A percentile compares a stretch with the other conserved stretches of the same genome.
Evolutionary conservation across 2,113 vertebrate genomes (phyloP).

Genomic region (Entelurus aequoreus): DNA sequence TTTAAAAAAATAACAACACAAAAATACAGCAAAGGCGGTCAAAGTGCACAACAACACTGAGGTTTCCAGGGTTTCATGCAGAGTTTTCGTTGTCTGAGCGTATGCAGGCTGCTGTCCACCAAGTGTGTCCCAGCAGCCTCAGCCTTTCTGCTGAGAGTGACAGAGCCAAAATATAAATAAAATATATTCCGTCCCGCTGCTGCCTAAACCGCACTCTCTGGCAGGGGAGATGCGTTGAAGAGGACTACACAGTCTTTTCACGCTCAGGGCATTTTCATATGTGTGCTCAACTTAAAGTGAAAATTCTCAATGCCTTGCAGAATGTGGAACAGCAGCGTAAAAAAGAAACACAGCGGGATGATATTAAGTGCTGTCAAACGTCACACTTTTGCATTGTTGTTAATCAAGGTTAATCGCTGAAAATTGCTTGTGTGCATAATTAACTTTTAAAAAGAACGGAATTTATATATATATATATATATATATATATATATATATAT

Average conservation of each 20-base stretch:
- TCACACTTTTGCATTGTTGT: too few relatives aligned
- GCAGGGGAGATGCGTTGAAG: conserved; percentile 57
- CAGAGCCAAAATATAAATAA: conserved; percentile 56
- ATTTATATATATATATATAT: too few relatives aligned
- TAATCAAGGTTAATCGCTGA: too few relatives aligned
- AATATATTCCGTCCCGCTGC: conserved; percentile 57
- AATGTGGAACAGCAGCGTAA: conserved; percentile 51
- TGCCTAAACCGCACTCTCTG: conserved; percentile 53
- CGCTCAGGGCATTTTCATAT: conserved; percentile 62
- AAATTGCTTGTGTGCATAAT: too few relatives aligned
- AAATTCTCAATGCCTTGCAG: conserved; percentile 41
- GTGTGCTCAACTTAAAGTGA: conserved; percentile 9
- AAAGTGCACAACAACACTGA: not conserved
- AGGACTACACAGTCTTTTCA: conserved; percentile 58
- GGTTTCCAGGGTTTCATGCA: conserved; percentile 22
- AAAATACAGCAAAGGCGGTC: not conserved
- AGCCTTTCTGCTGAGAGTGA: conserved; percentile 56
- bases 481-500: too few relatives aligned
- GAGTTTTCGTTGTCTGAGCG: conserved; percentile 30
- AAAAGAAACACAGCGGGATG: conserved; percentile 35
- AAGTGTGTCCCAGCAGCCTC: conserved; percentile 52
- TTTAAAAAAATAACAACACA: not conserved
- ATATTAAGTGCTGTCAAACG: conserved; percentile 35
- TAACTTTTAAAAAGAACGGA: too few relatives aligned
- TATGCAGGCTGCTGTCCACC: conserved; percentile 60